Percentiles rank a stretch among this genome's conserved stretches.
These are phyloP conservation scores for Neotoma lepida DNA, from an alignment of 2,113 vertebrate genomes.

Conservation along the genomic window DNA sequence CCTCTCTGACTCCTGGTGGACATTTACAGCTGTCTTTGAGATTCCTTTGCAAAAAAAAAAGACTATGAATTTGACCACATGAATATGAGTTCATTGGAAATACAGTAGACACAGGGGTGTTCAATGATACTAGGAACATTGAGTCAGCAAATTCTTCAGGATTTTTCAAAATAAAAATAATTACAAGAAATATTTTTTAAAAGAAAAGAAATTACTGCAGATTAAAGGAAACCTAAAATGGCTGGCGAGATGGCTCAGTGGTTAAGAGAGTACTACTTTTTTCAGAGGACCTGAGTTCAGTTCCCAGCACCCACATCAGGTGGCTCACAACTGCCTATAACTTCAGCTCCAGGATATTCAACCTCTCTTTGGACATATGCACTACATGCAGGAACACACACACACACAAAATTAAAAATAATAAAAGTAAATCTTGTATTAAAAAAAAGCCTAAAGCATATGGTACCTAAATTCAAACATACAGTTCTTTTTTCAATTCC, in stretches of 20 bases:
- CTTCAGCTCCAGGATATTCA: neutral
- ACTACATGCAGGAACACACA: neutral
- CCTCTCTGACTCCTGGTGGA: neutral
- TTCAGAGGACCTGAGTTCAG: neutral
- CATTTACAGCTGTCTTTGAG: neutral
- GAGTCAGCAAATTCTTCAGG: constrained; percentile 44
- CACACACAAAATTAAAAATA: neutral
- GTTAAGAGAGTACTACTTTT: neutral
- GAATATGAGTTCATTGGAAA: constrained; percentile 14
- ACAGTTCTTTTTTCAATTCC: constrained; percentile 14
- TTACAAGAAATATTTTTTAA: constrained; percentile 1
- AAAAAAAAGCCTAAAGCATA: constrained; percentile 14
- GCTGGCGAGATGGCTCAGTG: neutral
- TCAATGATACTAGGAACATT: neutral
- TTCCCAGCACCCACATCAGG: neutral
- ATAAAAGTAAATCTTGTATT: neutral
- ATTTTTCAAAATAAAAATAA: constrained; percentile 29
- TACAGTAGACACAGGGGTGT: neutral
- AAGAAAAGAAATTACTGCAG: neutral
- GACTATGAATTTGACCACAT: constrained; percentile 23
- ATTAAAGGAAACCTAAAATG: constrained; percentile 3
- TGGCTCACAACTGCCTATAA: neutral
- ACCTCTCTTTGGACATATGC: neutral
- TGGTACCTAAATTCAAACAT: constrained; percentile 35
- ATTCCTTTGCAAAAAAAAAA: neutral